Evolutionary conservation across 2,113 vertebrate genomes (phyloP).

Genomic region (Lagenorhynchus albirostris): DNA sequence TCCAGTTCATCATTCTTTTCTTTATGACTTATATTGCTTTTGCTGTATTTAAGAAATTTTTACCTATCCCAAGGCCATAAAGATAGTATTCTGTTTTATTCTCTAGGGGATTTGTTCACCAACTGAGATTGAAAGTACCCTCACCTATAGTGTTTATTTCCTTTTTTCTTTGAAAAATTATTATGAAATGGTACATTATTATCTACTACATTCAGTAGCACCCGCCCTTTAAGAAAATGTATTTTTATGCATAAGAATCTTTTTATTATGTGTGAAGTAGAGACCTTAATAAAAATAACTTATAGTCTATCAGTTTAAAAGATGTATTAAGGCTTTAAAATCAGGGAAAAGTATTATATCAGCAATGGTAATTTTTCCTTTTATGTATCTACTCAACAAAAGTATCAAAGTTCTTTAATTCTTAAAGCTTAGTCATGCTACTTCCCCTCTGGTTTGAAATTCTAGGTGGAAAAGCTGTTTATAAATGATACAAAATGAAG

Average conservation of each 20-base stretch:
- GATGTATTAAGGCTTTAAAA: not conserved
- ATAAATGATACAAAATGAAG: slow-evolving; percentile 14
- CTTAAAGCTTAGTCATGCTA: not conserved
- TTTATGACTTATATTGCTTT: not conserved
- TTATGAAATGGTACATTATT: not conserved
- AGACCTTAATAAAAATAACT: not conserved
- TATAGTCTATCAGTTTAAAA: not conserved
- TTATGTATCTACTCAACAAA: not conserved
- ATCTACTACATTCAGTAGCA: not conserved
- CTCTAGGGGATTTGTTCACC: not conserved
- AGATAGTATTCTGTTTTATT: not conserved
- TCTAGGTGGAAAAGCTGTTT: not conserved
- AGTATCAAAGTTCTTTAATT: not conserved
- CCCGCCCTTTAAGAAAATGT: not conserved
- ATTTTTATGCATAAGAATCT: not conserved
- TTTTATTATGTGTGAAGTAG: not conserved
- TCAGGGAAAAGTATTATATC: not conserved
- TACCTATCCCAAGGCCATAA: not conserved
- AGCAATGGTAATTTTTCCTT: not conserved
- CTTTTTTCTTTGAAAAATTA: not conserved
- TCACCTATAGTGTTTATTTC: not conserved
- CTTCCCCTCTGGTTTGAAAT: not conserved
- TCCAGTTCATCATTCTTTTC: not conserved
- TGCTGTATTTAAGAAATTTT: not conserved
- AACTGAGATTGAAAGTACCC: not conserved